Evolutionary conservation across 2,797 vertebrate genomes (phyloP).

Genomic region (Anisognathus igniventris): DNA sequence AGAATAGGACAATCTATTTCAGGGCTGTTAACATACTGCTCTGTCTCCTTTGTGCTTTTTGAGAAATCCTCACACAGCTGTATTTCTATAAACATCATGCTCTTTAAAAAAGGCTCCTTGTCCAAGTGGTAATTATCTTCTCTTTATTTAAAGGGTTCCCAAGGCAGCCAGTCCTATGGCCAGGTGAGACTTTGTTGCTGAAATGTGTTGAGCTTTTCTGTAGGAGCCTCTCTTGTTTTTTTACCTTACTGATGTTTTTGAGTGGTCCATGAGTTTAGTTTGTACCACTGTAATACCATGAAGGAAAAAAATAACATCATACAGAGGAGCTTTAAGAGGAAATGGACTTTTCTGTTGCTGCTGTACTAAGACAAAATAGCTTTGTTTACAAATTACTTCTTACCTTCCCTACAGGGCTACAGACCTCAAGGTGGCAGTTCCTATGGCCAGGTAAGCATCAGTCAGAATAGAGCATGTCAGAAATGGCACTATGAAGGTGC

Average conservation of each 20-base stretch:
- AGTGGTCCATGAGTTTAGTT: neutral
- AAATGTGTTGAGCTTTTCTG: neutral
- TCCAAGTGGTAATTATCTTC: neutral
- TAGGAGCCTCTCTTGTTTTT: rapidly evolving
- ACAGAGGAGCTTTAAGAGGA: rapidly evolving
- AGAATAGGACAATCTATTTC: too few relatives aligned
- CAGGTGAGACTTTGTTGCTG: neutral
- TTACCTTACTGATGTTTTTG: neutral
- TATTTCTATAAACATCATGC: rapidly evolving
- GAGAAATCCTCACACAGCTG: neutral
- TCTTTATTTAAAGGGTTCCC: neutral
- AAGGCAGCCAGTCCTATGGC: neutral
- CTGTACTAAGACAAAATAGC: neutral
- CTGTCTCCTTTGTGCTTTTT: neutral
- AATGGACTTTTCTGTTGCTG: neutral
- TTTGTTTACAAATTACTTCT: neutral
- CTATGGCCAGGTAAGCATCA: neutral
- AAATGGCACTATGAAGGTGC: neutral
- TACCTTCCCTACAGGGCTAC: neutral
- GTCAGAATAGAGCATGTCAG: neutral
- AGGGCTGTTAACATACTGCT: neutral
- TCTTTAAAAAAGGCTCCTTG: neutral
- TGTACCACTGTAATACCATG: too few relatives aligned
- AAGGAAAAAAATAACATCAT: rapidly evolving
- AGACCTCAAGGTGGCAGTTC: neutral